Conservation (phyloP, 2,797 vertebrate genomes). For the Coracias cyanogaster region DNA sequence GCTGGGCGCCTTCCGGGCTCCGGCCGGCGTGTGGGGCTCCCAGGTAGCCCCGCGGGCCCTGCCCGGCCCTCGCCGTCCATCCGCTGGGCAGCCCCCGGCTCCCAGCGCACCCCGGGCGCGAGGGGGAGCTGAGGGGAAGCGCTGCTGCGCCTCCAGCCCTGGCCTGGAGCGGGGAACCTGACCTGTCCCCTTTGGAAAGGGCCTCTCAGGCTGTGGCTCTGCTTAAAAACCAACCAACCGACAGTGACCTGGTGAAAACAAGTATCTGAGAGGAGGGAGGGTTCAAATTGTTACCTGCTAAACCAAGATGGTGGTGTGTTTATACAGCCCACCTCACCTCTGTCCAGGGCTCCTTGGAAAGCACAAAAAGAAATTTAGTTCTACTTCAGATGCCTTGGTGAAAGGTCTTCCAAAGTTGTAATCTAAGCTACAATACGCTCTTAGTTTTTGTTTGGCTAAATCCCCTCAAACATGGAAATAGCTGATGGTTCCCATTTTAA, state of each 20-base stretch:
- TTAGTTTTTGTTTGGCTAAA: conserved; percentile 28
- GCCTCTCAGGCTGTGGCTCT: rapidly evolving
- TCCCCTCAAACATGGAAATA: conserved; percentile 45
- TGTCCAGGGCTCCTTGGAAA: neutral
- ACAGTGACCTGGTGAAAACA: neutral
- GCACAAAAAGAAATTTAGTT: neutral
- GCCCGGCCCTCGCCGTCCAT: too few relatives aligned
- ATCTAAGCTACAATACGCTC: neutral
- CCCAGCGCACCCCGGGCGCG: rapidly evolving
- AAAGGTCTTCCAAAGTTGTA: conserved; percentile 36
- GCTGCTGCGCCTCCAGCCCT: rapidly evolving
- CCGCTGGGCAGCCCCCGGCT: rapidly evolving
- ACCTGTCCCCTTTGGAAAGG: neutral
- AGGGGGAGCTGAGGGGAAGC: neutral
- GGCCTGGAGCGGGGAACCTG: rapidly evolving
- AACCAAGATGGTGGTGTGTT: neutral
- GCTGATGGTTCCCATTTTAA: conserved; percentile 55
- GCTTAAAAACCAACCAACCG: neutral
- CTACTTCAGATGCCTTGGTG: neutral
- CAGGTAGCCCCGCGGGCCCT: rapidly evolving
- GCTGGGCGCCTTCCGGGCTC: rapidly evolving
- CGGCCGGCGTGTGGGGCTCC: rapidly evolving
- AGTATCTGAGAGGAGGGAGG: too few relatives aligned
- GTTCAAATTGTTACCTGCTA: neutral
- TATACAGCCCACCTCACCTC: neutral